Evolutionary conservation across 2,113 vertebrate species (phyloP), one percentile per base, ranked within the genome.

Genomic region (Petromus typicus): DNA sequence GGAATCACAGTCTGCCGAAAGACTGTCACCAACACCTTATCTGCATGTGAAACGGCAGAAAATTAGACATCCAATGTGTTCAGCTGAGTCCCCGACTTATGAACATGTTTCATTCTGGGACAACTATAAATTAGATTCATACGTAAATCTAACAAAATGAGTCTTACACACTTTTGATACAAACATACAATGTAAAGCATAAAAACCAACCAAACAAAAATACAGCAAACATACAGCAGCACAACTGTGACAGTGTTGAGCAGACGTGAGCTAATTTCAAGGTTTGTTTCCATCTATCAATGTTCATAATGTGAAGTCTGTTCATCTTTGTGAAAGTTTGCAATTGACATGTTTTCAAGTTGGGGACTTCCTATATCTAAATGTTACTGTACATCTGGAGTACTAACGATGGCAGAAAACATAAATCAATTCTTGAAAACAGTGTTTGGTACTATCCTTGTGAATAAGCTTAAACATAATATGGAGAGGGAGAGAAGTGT

Each of bases 1-100:
- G 99, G 99, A 9, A 99, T 98, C 71, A 99, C 98, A 86, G 98
- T 97, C 96, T 99, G 99, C 69, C 98, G 98, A 97, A 99, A 99
- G 0, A 98, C 98, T 0, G 99, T 99, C 97, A 99, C 98, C 97
- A 99, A 98, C 30, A 99, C 97, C 89, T 98, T 99, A 84, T 99
- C 99, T 99, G 90, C 23, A 79, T 0, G 30, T 54, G 30, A 78
- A 34, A 51, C 7, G 54, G 43, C 18, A 78, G 34, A 54, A 51
- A 34, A 54, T 51, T 34, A 78, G 22, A 73, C 40, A 40, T 14
- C 75, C 67, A 71, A 20, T 51, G 30, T 40, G 57, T 32, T 30
- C 73, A 76, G 40, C 17, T 76, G 45, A 48, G 30, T 30, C 25
- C 25, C 27, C 27, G 30, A 75, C 40, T 45, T 75, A 75, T 75